Percentiles rank a stretch among this genome's conserved stretches.
phyloP scores from a whole-genome alignment of 2,888 invertebrate genomes.

The Drosophila koepferae region DNA sequence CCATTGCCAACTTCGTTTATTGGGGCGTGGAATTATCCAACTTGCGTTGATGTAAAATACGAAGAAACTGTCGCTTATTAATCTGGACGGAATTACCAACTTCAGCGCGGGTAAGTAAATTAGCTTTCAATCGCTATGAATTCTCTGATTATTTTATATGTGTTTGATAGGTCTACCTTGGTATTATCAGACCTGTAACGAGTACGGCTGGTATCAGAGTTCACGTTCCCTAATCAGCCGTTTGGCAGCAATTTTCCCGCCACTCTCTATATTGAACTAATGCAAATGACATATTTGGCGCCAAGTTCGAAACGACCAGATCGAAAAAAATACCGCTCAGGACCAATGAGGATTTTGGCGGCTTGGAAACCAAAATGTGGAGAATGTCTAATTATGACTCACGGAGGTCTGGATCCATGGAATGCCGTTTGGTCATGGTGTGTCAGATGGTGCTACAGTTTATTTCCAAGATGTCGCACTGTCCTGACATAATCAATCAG shows the following conservation, averaged over 20 bases:
- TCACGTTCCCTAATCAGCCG: slow-evolving; percentile 88
- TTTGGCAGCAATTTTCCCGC: slow-evolving; percentile 84
- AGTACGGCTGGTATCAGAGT: slow-evolving; percentile 94
- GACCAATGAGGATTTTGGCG: slow-evolving; percentile 86
- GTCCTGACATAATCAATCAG: slow-evolving; percentile 81
- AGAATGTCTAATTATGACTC: slow-evolving; percentile 86
- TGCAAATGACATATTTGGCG: slow-evolving; percentile 80
- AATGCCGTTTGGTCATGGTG: slow-evolving; percentile 85
- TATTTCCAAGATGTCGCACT: slow-evolving; percentile 80
- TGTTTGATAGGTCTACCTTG: slow-evolving; percentile 89
- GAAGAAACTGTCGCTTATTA: slow-evolving; percentile 59
- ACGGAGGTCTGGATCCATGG: slow-evolving; percentile 87
- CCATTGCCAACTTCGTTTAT: slow-evolving; percentile 71
- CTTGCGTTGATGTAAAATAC: slow-evolving; percentile 75
- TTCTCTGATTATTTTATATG: background rate
- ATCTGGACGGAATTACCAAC: slow-evolving; percentile 48
- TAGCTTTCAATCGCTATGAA: background rate
- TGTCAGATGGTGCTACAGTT: slow-evolving; percentile 73
- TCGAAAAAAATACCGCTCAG: slow-evolving; percentile 65
- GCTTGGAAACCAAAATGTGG: slow-evolving; percentile 84
- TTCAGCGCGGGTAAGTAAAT: slow-evolving; percentile 63
- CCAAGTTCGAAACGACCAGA: slow-evolving; percentile 58
- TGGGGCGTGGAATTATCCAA: slow-evolving; percentile 34
- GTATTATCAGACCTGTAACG: slow-evolving; percentile 94
- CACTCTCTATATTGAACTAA: slow-evolving; percentile 68